phyloP scores from a whole-genome alignment of 2,888 invertebrate species.

The Arctia plantaginis region DNA sequence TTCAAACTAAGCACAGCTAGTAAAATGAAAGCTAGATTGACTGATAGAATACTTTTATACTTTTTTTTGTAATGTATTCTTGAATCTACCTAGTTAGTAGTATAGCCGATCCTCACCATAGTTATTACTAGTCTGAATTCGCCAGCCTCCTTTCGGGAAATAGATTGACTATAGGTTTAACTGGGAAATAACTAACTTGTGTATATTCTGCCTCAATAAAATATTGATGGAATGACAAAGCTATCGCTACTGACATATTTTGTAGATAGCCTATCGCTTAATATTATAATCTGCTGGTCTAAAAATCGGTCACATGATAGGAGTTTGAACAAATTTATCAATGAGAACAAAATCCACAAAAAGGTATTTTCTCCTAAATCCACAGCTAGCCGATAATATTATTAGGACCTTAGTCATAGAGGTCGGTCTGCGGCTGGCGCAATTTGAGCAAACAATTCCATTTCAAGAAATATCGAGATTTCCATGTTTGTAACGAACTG shows the following conservation, averaged over 20 bases:
- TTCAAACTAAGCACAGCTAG: no score
- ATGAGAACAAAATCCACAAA: constrained; percentile 12
- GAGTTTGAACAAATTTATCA: constrained; percentile 5
- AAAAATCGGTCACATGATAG: not conserved
- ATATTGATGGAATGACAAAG: not conserved
- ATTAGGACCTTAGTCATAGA: constrained; percentile 15
- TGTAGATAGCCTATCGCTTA: not conserved
- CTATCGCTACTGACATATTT: not conserved
- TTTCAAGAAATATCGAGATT: not conserved
- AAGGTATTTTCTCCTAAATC: constrained; percentile 13
- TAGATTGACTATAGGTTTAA: not conserved
- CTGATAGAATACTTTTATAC: no score
- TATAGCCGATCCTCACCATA: no score
- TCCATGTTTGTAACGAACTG: not conserved
- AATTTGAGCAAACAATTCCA: constrained; percentile 11
- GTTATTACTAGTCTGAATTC: no score
- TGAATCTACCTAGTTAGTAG: no score
- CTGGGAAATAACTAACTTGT: not conserved
- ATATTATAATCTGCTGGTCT: not conserved
- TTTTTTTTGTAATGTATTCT: no score
- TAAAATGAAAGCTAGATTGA: no score
- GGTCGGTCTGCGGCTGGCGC: constrained; percentile 4
- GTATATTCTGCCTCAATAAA: not conserved
- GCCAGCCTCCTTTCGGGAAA: no score
- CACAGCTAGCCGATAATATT: constrained; percentile 13